These are phyloP conservation scores for Muscicapa striata DNA, from an alignment of 2,797 vertebrate species.

Conservation along the genomic window DNA sequence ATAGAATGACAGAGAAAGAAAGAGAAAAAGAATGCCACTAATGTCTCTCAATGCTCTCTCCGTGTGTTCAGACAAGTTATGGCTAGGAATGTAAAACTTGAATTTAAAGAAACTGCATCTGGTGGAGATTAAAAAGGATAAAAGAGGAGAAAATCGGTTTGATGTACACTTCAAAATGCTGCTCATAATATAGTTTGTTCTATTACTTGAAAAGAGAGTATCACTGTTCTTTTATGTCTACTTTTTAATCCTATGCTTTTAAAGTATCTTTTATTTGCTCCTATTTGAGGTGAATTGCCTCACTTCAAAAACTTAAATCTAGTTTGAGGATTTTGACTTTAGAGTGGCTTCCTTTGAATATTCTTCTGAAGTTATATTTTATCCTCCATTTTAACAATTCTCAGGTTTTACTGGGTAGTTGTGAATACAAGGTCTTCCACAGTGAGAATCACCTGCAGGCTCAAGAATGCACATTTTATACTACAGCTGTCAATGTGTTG, in stretches of 20 bases:
- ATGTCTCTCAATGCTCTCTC: conserved; percentile 43
- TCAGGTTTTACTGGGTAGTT: conserved; percentile 23
- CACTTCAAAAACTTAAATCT: conserved; percentile 53
- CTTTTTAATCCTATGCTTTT: conserved; percentile 71
- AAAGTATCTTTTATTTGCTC: conserved; percentile 74
- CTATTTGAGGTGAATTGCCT: conserved; percentile 62
- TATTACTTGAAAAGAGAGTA: conserved; percentile 58
- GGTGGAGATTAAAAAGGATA: conserved; percentile 73
- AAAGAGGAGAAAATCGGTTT: conserved; percentile 59
- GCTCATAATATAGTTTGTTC: conserved; percentile 58
- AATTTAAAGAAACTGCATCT: conserved; percentile 71
- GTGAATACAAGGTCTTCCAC: not conserved
- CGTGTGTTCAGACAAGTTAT: conserved; percentile 66
- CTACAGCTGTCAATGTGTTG: not conserved
- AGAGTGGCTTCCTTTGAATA: conserved; percentile 53
- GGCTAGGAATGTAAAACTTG: conserved; percentile 66
- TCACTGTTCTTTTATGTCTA: conserved; percentile 60
- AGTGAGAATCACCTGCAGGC: not conserved
- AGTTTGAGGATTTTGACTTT: conserved; percentile 49
- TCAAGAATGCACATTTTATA: not conserved
- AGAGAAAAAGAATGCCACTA: conserved; percentile 43
- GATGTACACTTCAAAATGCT: conserved; percentile 68
- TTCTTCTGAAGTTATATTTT: conserved; percentile 53
- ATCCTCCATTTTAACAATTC: conserved; percentile 28
- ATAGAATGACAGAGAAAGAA: conserved; percentile 36